Evolutionary conservation across 2,888 invertebrate genomes (phyloP).

Genomic region (Trichogramma dendrolimi): DNA sequence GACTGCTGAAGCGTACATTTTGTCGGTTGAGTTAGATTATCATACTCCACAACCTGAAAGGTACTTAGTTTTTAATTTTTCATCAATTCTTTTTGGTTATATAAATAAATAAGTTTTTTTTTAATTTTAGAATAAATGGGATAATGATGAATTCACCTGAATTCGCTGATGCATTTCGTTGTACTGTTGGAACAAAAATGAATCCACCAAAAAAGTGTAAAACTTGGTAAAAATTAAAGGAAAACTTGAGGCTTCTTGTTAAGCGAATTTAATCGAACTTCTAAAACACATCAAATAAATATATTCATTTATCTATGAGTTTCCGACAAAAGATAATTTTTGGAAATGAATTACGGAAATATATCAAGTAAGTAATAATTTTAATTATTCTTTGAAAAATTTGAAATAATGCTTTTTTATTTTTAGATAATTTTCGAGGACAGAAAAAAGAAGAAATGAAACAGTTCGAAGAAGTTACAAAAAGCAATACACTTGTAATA

Average conservation of each 20-base stretch:
- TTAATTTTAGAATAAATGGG: constrained; percentile 52
- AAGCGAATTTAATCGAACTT: too few species aligned
- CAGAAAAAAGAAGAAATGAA: too few species aligned
- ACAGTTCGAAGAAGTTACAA: too few species aligned
- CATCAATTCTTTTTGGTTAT: not conserved
- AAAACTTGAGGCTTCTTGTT: not conserved
- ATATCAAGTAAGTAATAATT: too few species aligned
- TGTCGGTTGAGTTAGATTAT: constrained; percentile 55
- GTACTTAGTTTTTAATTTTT: constrained; percentile 36
- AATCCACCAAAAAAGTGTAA: constrained; percentile 54
- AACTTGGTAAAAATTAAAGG: constrained; percentile 45
- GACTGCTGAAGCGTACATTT: constrained; percentile 54
- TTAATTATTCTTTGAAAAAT: too few species aligned
- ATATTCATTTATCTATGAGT: too few species aligned
- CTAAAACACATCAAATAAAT: too few species aligned
- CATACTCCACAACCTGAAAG: constrained; percentile 56
- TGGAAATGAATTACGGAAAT: too few species aligned
- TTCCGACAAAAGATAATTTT: too few species aligned
- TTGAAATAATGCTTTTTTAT: too few species aligned
- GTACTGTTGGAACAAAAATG: constrained; percentile 52
- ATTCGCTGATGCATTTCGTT: constrained; percentile 54
- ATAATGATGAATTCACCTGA: constrained; percentile 56
- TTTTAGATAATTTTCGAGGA: too few species aligned
- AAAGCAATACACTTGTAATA: too few species aligned
- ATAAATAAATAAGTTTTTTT: constrained; percentile 5